Evolutionary conservation across 2,797 vertebrate genomes (phyloP), one percentile per base, ranked within the genome.

Genomic region (Scyliorhinus canicula): DNA sequence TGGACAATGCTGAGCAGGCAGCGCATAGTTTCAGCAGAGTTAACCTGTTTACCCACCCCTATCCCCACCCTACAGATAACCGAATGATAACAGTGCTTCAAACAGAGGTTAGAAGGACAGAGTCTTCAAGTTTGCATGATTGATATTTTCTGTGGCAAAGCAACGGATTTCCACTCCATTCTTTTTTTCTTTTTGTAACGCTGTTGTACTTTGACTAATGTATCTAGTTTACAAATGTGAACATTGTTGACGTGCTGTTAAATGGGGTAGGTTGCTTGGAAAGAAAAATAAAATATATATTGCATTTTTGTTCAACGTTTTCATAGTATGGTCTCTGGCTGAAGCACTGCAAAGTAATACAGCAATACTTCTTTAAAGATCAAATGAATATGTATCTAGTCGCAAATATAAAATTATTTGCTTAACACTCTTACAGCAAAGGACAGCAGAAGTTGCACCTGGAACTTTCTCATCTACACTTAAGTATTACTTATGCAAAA

Each of bases 401-500:
- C 52, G 67, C 67, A 94, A 94, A 94, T 50, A 94, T 52, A 74
- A 16, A 93, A 71, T 47, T 63, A 93, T 65, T 50, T 71, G 63
- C 47, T 93, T 69, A 67, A 93, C 35, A 74, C 93, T 69, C 21
- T 55, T 69, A 94, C 44, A 35, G 31, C 14, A 50, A 94, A 94
- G 47, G 65, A 35, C 19, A 74, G 16, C 67, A 93, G 28, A 93
- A 52, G 44, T 35, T 93, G 93, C 93, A 94, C 44, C 63, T 74
- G 57, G 82, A 95, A 93, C 95, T 88, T 86, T 95, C 93, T 95
- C 95, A 95, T 95, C 95, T 95, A 95, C 96, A 95, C 96, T 96
- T 94, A 95, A 96, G 96, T 96, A 96, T 97, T 96, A 97, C 95
- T 97, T 97, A 96, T 96, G 97, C 97, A 97, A 97, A 97, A 96